Evolutionary conservation across 2,888 invertebrate genomes (phyloP), one percentile per base, ranked within the genome.

Genomic region (Folsomia candida): DNA sequence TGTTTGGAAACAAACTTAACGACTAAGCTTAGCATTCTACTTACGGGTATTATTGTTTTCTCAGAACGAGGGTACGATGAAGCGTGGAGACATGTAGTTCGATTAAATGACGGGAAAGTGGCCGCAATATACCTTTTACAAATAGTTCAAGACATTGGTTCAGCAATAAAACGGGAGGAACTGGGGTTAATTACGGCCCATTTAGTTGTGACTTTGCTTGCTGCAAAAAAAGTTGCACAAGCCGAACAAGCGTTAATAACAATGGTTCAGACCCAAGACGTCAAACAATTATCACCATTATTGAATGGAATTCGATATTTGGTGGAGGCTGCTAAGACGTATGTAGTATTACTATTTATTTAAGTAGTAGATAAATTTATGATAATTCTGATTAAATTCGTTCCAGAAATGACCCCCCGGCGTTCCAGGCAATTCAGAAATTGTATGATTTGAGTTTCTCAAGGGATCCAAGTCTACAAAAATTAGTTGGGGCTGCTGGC

Each of bases 41-140:
- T n/a, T n/a, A n/a, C n/a, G n/a, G 28, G 22, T 3, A 62, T 4
- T n/a, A 20, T 62, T 25, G 51, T 3, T 69, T 2, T 60, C 66
- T 11, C 64, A 77, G 77, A 77, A 37, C 61, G 68, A 25, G 71
- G 51, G 58, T 77, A 72, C 68, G 68, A 69, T 2, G 78, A 77
- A 28, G 77, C 77, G n/a, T 77, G 77, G 77, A 74, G 64, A 69
- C 75, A 77, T 60, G 51, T 76, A n/a, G 47, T 77, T 18, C 60
- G 76, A 51, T 64, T 73, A 11, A 71, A 67, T 64, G 74, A 77
- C 37, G 77, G 76, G 37, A 67, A 69, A 14, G 67, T 73, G 57
- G 74, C 74, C 11, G 72, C 77, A 2, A 29, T 64, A 4, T 57
- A 76, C 3, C 68, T 73, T 3, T 25, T 70, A 26, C 59, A 72